Evolutionary conservation across 2,797 vertebrate species (phyloP).

Genomic region (Siniperca undulata): DNA sequence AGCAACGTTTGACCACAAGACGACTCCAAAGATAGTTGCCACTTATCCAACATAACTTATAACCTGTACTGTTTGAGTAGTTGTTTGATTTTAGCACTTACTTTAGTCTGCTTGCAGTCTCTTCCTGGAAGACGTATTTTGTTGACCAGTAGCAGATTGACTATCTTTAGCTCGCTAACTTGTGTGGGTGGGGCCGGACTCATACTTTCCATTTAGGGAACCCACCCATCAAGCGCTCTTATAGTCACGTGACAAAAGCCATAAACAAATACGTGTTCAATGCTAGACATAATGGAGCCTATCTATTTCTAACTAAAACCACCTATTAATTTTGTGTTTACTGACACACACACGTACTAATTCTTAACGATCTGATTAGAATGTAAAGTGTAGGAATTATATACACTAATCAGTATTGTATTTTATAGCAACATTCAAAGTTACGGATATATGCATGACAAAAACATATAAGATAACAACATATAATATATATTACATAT

Average conservation of each 20-base stretch:
- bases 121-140: conserved; percentile 44
- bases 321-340: not conserved
- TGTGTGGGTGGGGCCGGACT: conserved; percentile 70
- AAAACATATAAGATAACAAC: too few relatives aligned
- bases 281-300: not conserved
- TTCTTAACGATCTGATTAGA: too few relatives aligned
- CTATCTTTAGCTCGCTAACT: conserved; percentile 25
- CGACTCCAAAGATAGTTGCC: not conserved
- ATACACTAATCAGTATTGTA: not conserved
- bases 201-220: conserved; percentile 66
- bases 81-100: conserved; percentile 57
- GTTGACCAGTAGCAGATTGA: not conserved
- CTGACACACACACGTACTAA: not conserved
- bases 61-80: not conserved
- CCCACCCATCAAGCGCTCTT: conserved; percentile 34
- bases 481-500: too few relatives aligned
- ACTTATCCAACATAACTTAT: not conserved
- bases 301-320: not conserved
- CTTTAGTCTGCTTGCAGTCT: conserved; percentile 30
- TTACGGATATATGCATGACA: too few relatives aligned
- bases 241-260: conserved; percentile 13
- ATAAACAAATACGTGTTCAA: conserved; percentile 6
- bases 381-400: not conserved
- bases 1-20: not conserved
- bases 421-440: not conserved